These are phyloP conservation scores for Vesta saturnalis DNA, from an alignment of 2,888 invertebrate species.

Conservation along the genomic window DNA sequence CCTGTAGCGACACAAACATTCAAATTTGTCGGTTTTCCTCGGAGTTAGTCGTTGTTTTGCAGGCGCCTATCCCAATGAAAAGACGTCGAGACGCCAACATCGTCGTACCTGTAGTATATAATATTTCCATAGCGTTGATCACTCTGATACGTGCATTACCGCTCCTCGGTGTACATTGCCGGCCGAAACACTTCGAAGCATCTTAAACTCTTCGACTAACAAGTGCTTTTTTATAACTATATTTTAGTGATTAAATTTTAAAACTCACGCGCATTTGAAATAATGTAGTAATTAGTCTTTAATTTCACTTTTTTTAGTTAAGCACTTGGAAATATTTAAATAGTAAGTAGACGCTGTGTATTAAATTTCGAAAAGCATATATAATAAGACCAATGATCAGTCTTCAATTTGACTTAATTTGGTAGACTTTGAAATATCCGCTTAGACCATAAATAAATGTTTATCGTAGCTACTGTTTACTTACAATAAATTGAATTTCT, in stretches of 20 bases:
- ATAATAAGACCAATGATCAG: not conserved
- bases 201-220: slow-evolving; percentile 18
- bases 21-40: slow-evolving; percentile 21
- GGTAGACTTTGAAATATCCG: not conserved
- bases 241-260: not conserved
- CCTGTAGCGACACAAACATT: slow-evolving; percentile 20
- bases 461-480: not conserved
- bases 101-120: slow-evolving; percentile 22
- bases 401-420: not conserved
- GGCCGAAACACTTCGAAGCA: slow-evolving; percentile 15
- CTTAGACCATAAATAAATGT: slow-evolving; percentile 2
- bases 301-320: not conserved
- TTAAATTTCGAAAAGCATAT: not conserved
- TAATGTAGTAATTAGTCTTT: not conserved
- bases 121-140: slow-evolving; percentile 24
- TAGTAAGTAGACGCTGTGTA: not conserved
- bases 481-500: not conserved
- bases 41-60: slow-evolving; percentile 18
- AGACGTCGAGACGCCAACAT: slow-evolving; percentile 23
- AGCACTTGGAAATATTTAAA: not conserved
- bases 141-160: slow-evolving; percentile 21
- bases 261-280: too few relatives aligned
- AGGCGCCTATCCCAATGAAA: slow-evolving; percentile 25
- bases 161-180: slow-evolving; percentile 22
- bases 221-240: slow-evolving; percentile 14